Percentiles rank a stretch among this genome's conserved stretches.
Conservation (phyloP, 2,888 invertebrate species). For the Pasiphila rectangulata region DNA sequence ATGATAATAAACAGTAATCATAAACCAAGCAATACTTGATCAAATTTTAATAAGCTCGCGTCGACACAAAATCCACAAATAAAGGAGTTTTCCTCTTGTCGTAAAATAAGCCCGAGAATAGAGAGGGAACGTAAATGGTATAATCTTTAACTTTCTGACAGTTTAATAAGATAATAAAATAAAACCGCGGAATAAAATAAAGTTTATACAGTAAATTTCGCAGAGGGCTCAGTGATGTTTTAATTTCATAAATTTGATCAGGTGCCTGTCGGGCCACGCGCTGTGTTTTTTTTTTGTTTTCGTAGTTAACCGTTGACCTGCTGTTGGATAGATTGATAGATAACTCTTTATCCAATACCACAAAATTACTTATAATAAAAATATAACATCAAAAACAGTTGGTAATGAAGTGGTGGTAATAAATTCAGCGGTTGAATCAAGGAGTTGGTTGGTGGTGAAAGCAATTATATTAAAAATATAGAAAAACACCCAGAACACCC, state of each 20-base stretch:
- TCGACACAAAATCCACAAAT: constrained; percentile 58
- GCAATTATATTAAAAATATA: too few species aligned
- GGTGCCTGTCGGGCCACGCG: too few species aligned
- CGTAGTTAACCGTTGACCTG: too few species aligned
- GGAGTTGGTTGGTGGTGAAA: too few species aligned
- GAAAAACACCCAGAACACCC: too few species aligned
- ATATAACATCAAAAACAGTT: too few species aligned
- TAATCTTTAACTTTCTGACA: constrained; percentile 77
- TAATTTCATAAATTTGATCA: constrained; percentile 30
- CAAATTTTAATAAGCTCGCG: constrained; percentile 13
- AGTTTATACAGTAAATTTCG: constrained; percentile 34
- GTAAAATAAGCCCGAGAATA: constrained; percentile 63
- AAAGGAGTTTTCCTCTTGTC: constrained; percentile 57
- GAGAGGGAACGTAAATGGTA: constrained; percentile 62
- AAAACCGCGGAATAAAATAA: constrained; percentile 51
- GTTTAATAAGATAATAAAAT: constrained; percentile 78
- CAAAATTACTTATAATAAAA: too few species aligned
- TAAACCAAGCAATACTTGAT: constrained; percentile 17
- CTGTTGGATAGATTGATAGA: too few species aligned
- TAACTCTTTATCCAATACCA: too few species aligned
- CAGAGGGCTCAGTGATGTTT: constrained; percentile 29
- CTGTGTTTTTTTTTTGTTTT: too few species aligned
- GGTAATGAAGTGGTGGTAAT: too few species aligned
- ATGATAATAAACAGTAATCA: constrained; percentile 11
- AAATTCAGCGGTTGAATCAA: too few species aligned